Base-by-base conservation (phyloP, 2,113 vertebrate genomes). In the Pygoscelis antarcticus region DNA sequence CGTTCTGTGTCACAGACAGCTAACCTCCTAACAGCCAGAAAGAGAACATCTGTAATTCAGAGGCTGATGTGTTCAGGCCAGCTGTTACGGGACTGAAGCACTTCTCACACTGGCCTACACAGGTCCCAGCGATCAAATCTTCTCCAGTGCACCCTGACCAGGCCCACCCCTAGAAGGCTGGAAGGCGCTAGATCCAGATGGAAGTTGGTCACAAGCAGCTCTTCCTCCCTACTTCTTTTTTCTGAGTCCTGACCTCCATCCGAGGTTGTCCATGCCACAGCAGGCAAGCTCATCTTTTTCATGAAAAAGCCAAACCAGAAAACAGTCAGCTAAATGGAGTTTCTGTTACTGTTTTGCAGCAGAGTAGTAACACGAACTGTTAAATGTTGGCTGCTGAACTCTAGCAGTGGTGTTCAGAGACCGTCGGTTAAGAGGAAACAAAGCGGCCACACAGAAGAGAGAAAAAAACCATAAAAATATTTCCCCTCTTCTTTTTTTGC, bases 11-110 rank as follows among this genome's bases (percentile, higher is more conserved):
- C 49, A 21, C 6, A 1, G 26, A 11, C 19, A 25, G 51, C 42
- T 22, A 9, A 15, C 47, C 15, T 23, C 57, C 47, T 2, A 17
- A 17, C 26, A 21, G 65, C 32, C 62, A 14, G 38, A 12, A 8
- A 4, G 34, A 8, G 32, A 32, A 17, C 2, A 2, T 1, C 25
- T 3, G 1, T 9, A 7, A 25, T 10, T 11, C 1, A 21, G 46
- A 44, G 38, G 74, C 54, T 32, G 34, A 17, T 16, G 10, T 2
- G 32, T 17, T 36, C 32, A 7, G 74, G 54, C 21, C 36, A 16
- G 64, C 54, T 18, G 17, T 16, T 4, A 6, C 19, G 3, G 10
- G 29, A 6, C 6, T 10, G 23, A 9, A 46, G 57, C 40, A 2
- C 49, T 11, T 26, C 23, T n/a, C 38, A 29, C 38, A 0, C 26